phyloP scores from a whole-genome alignment of 2,888 invertebrate genomes.

The Himalopsyche japonica region DNA sequence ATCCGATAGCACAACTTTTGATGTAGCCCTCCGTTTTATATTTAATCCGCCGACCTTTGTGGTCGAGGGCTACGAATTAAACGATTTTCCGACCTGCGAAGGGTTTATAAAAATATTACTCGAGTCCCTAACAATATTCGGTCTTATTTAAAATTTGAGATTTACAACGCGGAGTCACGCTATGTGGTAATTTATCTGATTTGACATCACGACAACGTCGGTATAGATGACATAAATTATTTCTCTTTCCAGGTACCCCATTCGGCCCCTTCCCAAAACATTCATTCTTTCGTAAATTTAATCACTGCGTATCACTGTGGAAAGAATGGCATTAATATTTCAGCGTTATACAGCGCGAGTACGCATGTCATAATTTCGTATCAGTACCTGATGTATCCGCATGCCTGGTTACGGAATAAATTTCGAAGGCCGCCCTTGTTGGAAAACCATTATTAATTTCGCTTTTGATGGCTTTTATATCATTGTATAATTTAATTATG shows the following conservation, averaged over 20 bases:
- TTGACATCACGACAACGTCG: slow-evolving; percentile 32
- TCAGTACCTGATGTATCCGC: slow-evolving; percentile 1
- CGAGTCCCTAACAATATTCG: background rate
- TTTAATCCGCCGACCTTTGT: background rate
- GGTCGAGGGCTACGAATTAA: background rate
- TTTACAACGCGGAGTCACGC: slow-evolving; percentile 28
- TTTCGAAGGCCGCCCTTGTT: background rate
- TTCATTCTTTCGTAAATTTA: slow-evolving; percentile 6
- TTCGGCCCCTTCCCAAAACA: background rate
- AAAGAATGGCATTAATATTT: slow-evolving; percentile 2
- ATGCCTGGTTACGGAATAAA: background rate
- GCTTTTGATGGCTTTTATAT: background rate
- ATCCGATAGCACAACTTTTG: background rate
- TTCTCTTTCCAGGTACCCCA: slow-evolving; percentile 13
- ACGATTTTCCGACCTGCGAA: background rate
- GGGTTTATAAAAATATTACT: slow-evolving; percentile 4
- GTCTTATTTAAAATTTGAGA: slow-evolving; percentile 25
- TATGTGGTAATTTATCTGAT: slow-evolving; percentile 27
- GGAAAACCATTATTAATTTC: background rate
- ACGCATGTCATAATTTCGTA: background rate
- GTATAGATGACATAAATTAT: slow-evolving; percentile 29
- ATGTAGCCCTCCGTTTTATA: background rate
- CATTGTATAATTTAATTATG: too few relatives aligned
- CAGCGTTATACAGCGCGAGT: background rate
- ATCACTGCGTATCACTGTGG: slow-evolving; percentile 6